Evolutionary conservation across 1,140 invertebrate genomes (phyloP).

Genomic region (Zophobas morio): DNA sequence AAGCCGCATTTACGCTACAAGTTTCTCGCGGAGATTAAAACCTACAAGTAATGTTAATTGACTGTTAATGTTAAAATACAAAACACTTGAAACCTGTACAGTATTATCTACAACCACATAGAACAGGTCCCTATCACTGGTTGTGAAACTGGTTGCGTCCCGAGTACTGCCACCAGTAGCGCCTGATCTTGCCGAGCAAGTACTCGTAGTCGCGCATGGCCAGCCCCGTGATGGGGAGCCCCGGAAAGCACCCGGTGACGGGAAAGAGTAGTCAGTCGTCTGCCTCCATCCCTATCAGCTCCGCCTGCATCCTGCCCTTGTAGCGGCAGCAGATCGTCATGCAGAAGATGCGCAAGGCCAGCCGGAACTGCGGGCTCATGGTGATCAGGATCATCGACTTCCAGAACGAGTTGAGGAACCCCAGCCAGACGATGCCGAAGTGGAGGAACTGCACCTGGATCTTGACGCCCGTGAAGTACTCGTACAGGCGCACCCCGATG

Average conservation of each 20-base stretch:
- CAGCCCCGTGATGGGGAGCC: conserved; percentile 63
- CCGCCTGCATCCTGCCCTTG: conserved; percentile 83
- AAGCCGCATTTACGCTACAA: conserved; percentile 25
- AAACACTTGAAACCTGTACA: conserved; percentile 43
- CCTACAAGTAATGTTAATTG: conserved; percentile 48
- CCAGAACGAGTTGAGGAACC: conserved; percentile 94
- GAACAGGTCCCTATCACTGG: conserved; percentile 26
- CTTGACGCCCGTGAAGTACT: conserved; percentile 65
- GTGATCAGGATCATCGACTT: conserved; percentile 91
- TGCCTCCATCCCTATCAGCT: conserved; percentile 86
- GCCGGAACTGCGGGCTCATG: conserved; percentile 91
- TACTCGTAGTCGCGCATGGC: conserved; percentile 65
- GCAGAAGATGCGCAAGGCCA: conserved; percentile 89
- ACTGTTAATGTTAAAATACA: conserved; percentile 45
- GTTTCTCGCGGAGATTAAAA: conserved; percentile 29
- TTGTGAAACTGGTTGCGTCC: conserved; percentile 38
- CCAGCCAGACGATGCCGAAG: conserved; percentile 94
- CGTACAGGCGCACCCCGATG: conserved; percentile 72
- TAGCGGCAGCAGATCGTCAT: conserved; percentile 90
- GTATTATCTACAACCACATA: conserved; percentile 38
- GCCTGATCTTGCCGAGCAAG: conserved; percentile 60
- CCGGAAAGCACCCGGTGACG: conserved; percentile 54
- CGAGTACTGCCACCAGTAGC: conserved; percentile 60
- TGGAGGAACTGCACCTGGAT: conserved; percentile 87
- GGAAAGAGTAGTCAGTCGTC: conserved; percentile 75